Evolutionary conservation across 2,888 invertebrate species (phyloP), one percentile per base, ranked within the genome.

Genomic region (Diaprepes abbreviatus): DNA sequence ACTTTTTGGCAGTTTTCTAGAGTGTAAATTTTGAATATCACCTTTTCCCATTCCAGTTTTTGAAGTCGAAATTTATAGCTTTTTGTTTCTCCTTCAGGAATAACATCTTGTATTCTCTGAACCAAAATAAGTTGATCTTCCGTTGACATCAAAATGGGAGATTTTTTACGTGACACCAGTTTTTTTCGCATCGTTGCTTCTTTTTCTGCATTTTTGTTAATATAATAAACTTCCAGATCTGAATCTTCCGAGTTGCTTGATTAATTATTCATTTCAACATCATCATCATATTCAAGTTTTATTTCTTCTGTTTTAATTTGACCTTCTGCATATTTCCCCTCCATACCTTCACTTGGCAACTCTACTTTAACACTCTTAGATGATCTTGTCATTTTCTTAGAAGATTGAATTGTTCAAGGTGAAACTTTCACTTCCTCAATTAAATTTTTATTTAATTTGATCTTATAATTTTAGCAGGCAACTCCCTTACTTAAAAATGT

Each of bases 1-100:
- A 85, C 85, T 19, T 82, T 80, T 73, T 85, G 85, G 75, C 88
- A 88, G 10, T 87, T 84, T 7, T 83, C 83, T 10, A 83, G 80
- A 1, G 85, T 76, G 75, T 87, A 86, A 54, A 81, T 75, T 36
- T 83, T 84, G 77, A 88, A 88, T 54, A 82, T 78, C 66, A 87
- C 79, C 63, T 82, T 80, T 43, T 83, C 80, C 87, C 87, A 88
- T 67, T 86, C 82, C 6, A 88, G 72, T 74, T 84, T 83, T 55
- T 84, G 84, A 0, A 81, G 80, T 70, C 86, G 77, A 14, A 83
- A 84, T 45, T 80, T 79, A 75, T 82, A 85, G 24, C 84, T 81
- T 40, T 85, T 78, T n/a, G 73, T 78, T 73, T 88, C 88, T 71
- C 83, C 81, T 54, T 81, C 79, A 2, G 88, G 87, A 59, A 87